These are phyloP conservation scores for Drosophila gaucha DNA, from an alignment of 2,888 invertebrate genomes.

Conservation along the genomic window DNA sequence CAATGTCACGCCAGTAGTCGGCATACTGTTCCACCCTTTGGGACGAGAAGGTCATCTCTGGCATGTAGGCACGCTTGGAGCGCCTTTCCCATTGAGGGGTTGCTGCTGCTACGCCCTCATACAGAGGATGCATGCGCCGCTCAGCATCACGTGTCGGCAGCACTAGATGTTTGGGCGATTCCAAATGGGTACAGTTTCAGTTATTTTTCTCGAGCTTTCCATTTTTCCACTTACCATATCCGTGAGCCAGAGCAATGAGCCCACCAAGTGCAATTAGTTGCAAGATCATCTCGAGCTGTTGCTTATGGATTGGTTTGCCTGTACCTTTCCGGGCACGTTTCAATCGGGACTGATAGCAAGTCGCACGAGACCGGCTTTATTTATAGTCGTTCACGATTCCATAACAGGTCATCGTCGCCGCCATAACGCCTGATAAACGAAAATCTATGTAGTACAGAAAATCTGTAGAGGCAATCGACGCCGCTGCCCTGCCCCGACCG, in stretches of 20 bases:
- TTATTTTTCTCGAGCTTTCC: neutral
- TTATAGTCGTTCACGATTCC: conserved; percentile 56
- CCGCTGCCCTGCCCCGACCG: too few species aligned
- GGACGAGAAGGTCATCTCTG: conserved; percentile 76
- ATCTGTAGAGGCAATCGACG: conserved; percentile 6
- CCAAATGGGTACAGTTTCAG: neutral
- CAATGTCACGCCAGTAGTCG: conserved; percentile 85
- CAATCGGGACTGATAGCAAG: conserved; percentile 53
- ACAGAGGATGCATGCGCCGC: conserved; percentile 81
- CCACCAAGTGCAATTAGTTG: conserved; percentile 36
- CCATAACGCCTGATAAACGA: conserved; percentile 60
- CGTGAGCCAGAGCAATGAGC: conserved; percentile 37
- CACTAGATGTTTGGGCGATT: conserved; percentile 14
- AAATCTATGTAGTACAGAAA: conserved; percentile 24
- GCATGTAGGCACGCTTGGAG: conserved; percentile 79
- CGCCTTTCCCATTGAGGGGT: conserved; percentile 23
- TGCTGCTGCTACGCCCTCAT: conserved; percentile 20
- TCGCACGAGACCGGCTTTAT: conserved; percentile 67
- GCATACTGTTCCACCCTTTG: conserved; percentile 70
- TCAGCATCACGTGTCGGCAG: conserved; percentile 54
- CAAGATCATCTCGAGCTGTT: conserved; percentile 40
- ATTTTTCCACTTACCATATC: conserved; percentile 47
- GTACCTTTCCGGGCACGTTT: conserved; percentile 60
- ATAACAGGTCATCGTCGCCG: conserved; percentile 51
- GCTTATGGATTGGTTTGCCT: conserved; percentile 7